These are phyloP conservation scores for Trilocha varians DNA, from an alignment of 2,888 invertebrate genomes.

Conservation along the genomic window DNA sequence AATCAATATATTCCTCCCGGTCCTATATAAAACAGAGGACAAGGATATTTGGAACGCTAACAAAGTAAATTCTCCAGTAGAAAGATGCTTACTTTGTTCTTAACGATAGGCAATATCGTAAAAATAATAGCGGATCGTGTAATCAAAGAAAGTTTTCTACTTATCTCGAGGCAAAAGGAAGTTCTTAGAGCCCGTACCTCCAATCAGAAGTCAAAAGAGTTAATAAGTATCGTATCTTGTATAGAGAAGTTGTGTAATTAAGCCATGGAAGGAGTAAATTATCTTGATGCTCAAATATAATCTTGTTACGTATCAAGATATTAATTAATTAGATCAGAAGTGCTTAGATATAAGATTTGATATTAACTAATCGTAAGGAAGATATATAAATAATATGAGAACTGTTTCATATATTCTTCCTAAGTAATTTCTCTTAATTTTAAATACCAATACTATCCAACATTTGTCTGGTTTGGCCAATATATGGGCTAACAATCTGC, in stretches of 20 bases:
- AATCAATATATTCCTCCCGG: not conserved
- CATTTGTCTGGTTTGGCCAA: not conserved
- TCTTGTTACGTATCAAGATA: too few species aligned
- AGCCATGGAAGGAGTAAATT: slow-evolving; percentile 2
- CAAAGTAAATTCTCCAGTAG: not conserved
- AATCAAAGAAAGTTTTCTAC: slow-evolving; percentile 17
- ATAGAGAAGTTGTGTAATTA: slow-evolving; percentile 13
- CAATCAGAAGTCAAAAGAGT: slow-evolving; percentile 12
- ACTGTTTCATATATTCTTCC: too few species aligned
- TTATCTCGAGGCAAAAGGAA: slow-evolving; percentile 16
- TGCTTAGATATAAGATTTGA: too few species aligned
- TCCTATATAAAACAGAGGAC: not conserved
- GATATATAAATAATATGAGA: too few species aligned
- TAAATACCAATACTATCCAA: too few species aligned
- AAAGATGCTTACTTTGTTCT: not conserved
- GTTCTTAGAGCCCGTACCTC: slow-evolving; percentile 22
- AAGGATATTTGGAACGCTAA: not conserved
- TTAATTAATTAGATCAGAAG: too few species aligned
- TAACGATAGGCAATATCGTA: slow-evolving; percentile 14
- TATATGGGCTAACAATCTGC: not conserved
- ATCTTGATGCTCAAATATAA: slow-evolving; percentile 4
- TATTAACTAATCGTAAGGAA: too few species aligned
- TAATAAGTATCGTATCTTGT: slow-evolving; percentile 5
- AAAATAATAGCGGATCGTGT: slow-evolving; percentile 16
- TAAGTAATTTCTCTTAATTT: too few species aligned